phyloP scores from a whole-genome alignment of 2,888 invertebrate genomes.

The Eristalis arbustorum region DNA sequence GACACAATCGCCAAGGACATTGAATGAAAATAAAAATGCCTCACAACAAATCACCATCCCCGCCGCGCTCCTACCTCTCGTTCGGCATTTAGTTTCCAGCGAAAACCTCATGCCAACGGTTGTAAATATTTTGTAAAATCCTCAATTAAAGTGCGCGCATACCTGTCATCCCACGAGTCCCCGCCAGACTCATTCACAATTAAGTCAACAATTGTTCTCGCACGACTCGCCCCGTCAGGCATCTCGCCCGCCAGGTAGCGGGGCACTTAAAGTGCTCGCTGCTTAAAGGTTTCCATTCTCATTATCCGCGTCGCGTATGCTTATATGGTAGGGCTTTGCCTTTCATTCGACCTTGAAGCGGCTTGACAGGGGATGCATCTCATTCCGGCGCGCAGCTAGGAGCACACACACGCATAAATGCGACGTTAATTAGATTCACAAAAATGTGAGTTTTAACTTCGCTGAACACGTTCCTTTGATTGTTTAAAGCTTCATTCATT shows the following conservation, averaged over 20 bases:
- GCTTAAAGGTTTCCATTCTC: conserved; percentile 41
- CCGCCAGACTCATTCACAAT: conserved; percentile 56
- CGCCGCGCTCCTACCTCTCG: not conserved
- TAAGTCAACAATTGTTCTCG: conserved; percentile 61
- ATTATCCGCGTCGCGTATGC: not conserved
- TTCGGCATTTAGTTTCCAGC: not conserved
- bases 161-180: conserved; percentile 1
- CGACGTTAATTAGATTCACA: conserved; percentile 72
- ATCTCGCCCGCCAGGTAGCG: conserved; percentile 3
- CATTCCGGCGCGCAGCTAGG: conserved; percentile 20
- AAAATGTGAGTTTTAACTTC: conserved; percentile 66
- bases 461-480: conserved; percentile 72
- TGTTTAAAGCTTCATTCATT: conserved; percentile 71
- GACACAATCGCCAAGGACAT: not conserved
- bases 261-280: conserved; percentile 34
- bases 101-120: not conserved
- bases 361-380: conserved; percentile 57
- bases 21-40: not conserved
- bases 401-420: conserved; percentile 73
- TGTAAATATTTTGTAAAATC: conserved; percentile 43
- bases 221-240: conserved; percentile 9
- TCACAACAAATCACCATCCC: not conserved
- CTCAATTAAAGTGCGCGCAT: conserved; percentile 40
- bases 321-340: conserved; percentile 23
- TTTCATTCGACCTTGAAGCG: conserved; percentile 58